Evolutionary conservation across 2,113 vertebrate genomes (phyloP).

Genomic region (Tachuris rubrigastra): DNA sequence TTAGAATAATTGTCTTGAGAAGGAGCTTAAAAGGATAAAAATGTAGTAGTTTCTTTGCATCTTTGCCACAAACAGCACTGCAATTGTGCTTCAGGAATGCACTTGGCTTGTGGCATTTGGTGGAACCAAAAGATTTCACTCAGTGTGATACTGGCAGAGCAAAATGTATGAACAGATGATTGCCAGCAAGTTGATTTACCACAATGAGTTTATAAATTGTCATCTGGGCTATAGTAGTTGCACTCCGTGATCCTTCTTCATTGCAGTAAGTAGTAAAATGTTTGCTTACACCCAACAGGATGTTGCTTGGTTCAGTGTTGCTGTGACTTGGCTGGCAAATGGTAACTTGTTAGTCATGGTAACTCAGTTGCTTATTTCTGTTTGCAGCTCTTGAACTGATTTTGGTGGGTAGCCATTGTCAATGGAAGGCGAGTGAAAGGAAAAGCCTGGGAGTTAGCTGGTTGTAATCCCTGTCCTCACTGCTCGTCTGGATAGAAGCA

Average conservation of each 20-base stretch:
- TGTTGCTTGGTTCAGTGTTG: background rate
- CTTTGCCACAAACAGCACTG: background rate
- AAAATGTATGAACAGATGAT: background rate
- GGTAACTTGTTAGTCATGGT: background rate
- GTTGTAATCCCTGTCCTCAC: background rate
- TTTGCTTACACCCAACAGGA: background rate
- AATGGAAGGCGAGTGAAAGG: background rate
- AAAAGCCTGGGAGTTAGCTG: background rate
- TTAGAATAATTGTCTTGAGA: background rate
- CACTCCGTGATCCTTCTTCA: background rate
- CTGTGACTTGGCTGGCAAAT: background rate
- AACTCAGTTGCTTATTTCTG: background rate
- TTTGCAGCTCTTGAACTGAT: background rate
- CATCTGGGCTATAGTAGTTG: background rate
- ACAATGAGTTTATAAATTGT: background rate
- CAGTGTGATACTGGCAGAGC: background rate
- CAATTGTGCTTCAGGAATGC: background rate
- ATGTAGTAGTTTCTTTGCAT: background rate
- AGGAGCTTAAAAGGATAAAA: background rate
- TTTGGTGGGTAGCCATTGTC: background rate
- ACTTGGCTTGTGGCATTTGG: slow-evolving; percentile 5
- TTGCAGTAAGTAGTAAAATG: background rate
- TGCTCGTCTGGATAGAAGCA: background rate
- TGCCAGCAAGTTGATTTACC: slow-evolving; percentile 27
- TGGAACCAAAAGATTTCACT: slow-evolving; percentile 26